Evolutionary conservation across 1,140 invertebrate species (phyloP).

Genomic region (Mesaphorura yosii): DNA sequence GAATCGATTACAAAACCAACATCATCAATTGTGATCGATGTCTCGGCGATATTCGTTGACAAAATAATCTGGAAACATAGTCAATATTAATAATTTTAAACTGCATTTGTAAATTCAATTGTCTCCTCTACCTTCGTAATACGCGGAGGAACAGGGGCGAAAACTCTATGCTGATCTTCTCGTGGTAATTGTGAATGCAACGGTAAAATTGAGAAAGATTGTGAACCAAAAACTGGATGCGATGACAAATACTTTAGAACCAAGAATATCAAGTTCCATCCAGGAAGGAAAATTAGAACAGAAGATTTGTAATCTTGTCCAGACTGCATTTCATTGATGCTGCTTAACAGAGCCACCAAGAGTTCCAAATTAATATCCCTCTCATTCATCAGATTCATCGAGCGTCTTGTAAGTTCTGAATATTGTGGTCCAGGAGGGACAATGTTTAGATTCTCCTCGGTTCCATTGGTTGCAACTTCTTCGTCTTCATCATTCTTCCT

Average conservation of each 20-base stretch:
- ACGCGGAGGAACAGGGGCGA: constrained; percentile 57
- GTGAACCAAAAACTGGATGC: constrained; percentile 60
- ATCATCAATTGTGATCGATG: constrained; percentile 92
- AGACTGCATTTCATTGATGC: constrained; percentile 47
- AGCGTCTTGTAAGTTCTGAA: constrained; percentile 48
- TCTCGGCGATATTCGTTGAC: constrained; percentile 85
- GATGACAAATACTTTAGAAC: constrained; percentile 72
- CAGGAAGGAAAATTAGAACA: constrained; percentile 81
- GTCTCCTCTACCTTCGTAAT: constrained; percentile 51
- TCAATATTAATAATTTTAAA: constrained; percentile 2
- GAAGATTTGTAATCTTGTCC: too few relatives aligned
- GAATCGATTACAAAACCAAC: constrained; percentile 92
- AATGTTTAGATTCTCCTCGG: constrained; percentile 70
- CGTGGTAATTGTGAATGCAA: constrained; percentile 81
- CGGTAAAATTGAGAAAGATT: constrained; percentile 59
- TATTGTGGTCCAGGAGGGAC: constrained; percentile 42
- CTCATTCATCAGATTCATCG: constrained; percentile 67
- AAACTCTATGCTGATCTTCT: constrained; percentile 79
- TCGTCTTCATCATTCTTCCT: constrained; percentile 49
- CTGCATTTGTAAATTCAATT: constrained; percentile 1
- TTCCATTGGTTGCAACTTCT: constrained; percentile 46
- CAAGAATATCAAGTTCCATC: constrained; percentile 89
- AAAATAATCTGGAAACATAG: constrained; percentile 55
- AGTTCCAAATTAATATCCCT: constrained; percentile 86
- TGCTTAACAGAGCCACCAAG: constrained; percentile 64